Base-by-base conservation (phyloP, 1,140 invertebrate genomes). In the Aethina tumida region DNA sequence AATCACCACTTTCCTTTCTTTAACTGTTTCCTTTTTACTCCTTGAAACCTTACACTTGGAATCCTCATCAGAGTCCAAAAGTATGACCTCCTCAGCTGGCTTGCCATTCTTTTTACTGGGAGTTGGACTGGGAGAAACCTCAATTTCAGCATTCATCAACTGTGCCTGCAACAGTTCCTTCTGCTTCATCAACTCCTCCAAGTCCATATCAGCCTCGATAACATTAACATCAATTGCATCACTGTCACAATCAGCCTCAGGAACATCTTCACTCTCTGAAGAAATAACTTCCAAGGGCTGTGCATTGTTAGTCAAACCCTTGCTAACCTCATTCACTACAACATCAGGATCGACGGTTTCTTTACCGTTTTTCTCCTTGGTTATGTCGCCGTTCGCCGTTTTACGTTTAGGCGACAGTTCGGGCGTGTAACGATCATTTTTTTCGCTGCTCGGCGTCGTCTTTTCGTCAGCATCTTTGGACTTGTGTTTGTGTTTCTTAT, bases 181-280 rank as follows among this genome's bases (percentile, higher is more conserved):
- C 60, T 89, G 84, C 52, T 79, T 79, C 84, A 89, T 89, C 39
- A 91, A 63, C 44, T 90, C 86, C 57, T 90, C 86, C 5, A 90
- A 62, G 62, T 90, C 86, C 40, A 89, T 77, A 49, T 90, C 86
- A 55, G 88, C 84, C 59, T 88, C 84, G 35, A 85, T 77, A 16
- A 84, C 73, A 4, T 73, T 71, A 35, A 84, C 71, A 52, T 84
- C 79, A 17, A 83, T 68, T 39, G 69, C 70, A 43, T 76, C 82
- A 43, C 79, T 84, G 45, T 79, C 79, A 46, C 75, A 74, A 55
- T 85, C 82, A 35, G 79, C 56, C 43, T 72, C 73, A 40, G 72
- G 71, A 37, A 71, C 70, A 49, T 75, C 75, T 36, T 82, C 79
- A 22, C 74, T 76, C 45, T 75, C 77, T 0, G 81, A 81, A 18